Percentiles rank a stretch among this genome's conserved stretches.
phyloP scores from a whole-genome alignment of 2,797 vertebrate species.

The Microctenopoma stevenorrisi region DNA sequence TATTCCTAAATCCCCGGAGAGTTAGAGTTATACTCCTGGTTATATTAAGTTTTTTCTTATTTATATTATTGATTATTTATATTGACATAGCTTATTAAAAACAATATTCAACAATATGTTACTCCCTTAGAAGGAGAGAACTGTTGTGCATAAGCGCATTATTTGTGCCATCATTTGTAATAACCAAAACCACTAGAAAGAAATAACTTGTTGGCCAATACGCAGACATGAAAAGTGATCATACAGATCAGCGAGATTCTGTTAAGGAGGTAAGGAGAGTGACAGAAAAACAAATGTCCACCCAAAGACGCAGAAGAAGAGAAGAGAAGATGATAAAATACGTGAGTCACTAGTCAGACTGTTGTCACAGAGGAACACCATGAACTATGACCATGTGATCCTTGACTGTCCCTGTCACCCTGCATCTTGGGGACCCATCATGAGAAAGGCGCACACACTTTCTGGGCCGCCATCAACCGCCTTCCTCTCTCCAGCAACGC shows the following conservation, averaged over 20 bases:
- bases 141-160: neutral
- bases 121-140: neutral
- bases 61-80: too few relatives aligned
- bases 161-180: neutral
- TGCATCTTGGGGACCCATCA: constrained; percentile 99
- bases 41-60: neutral
- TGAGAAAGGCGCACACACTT: constrained; percentile 97
- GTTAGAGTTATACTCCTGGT: neutral
- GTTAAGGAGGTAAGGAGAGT: neutral
- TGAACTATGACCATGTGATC: constrained; percentile 26
- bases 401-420: constrained; percentile 84
- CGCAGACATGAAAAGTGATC: neutral
- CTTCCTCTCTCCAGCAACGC: constrained; percentile 97
- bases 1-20: neutral
- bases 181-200: too few relatives aligned
- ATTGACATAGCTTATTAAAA: too few relatives aligned
- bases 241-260: too few relatives aligned
- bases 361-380: neutral
- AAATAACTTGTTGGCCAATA: neutral
- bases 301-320: too few relatives aligned
- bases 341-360: neutral
- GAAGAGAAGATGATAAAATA: neutral
- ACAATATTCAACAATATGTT: neutral
- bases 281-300: neutral
- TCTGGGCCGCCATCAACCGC: constrained; percentile 95